Conservation (phyloP, 2,113 vertebrate genomes). For the Corythaixoides concolor region DNA sequence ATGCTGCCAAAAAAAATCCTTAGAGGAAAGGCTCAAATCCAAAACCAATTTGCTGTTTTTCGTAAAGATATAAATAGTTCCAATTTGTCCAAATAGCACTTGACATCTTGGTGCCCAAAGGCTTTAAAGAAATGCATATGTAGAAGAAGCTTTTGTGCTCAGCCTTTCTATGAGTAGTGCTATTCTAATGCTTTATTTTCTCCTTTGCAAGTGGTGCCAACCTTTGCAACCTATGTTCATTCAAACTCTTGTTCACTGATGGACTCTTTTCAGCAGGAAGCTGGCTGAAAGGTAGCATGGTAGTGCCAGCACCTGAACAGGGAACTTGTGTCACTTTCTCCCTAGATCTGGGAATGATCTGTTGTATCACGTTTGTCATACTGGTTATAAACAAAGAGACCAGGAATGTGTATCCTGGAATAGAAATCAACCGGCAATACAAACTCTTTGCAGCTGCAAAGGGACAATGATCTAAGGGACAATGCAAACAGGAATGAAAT, state of each 20-base stretch:
- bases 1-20: neutral
- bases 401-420: neutral
- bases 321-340: neutral
- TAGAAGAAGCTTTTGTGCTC: neutral
- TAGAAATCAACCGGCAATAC: neutral
- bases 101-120: neutral
- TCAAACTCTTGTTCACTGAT: neutral
- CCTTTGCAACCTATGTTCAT: neutral
- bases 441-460: neutral
- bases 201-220: neutral
- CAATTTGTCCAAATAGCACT: neutral
- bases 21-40: neutral
- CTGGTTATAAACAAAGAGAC: neutral
- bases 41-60: neutral
- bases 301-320: neutral
- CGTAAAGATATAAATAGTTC: neutral
- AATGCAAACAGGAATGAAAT: neutral
- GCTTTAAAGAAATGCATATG: neutral
- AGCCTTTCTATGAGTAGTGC: neutral
- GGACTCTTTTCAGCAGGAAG: neutral
- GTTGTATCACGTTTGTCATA: neutral
- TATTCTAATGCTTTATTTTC: neutral
- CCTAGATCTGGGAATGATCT: neutral
- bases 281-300: neutral
- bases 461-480: neutral